These are phyloP conservation scores for Xestia rhomboidea DNA, from an alignment of 2,888 invertebrate species.

Conservation along the genomic window DNA sequence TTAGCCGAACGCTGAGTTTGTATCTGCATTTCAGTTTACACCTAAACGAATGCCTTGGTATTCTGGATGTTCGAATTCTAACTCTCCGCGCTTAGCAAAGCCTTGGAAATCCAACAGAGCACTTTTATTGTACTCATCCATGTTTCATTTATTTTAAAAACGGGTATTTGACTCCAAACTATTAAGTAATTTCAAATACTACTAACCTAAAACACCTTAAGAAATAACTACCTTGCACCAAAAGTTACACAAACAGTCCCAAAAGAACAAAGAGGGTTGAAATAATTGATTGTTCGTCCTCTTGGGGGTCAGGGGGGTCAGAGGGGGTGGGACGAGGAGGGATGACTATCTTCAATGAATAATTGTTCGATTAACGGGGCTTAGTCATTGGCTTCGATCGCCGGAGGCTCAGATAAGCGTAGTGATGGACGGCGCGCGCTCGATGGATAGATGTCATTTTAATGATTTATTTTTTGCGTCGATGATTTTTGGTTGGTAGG, in stretches of 20 bases:
- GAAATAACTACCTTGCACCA: conserved; percentile 32
- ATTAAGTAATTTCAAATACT: background rate
- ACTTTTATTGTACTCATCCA: no score
- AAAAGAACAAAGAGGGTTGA: conserved; percentile 66
- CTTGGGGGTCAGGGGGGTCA: conserved; percentile 56
- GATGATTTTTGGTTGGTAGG: background rate
- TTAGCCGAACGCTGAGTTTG: background rate
- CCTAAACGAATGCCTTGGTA: background rate
- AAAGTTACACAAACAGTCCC: conserved; percentile 48
- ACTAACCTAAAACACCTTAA: conserved; percentile 1
- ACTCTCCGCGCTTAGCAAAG: background rate
- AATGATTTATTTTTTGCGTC: conserved; percentile 23
- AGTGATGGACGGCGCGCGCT: conserved; percentile 65
- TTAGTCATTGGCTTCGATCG: conserved; percentile 85
- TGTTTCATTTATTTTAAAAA: background rate
- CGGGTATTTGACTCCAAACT: background rate
- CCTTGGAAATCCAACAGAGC: background rate
- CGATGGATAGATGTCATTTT: conserved; percentile 42
- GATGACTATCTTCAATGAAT: conserved; percentile 84
- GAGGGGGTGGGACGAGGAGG: conserved; percentile 65
- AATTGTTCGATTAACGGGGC: conserved; percentile 88
- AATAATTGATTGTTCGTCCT: conserved; percentile 70
- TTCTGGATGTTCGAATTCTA: background rate
- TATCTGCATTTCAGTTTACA: background rate
- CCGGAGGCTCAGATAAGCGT: conserved; percentile 77